Percentiles rank a stretch among this genome's conserved stretches.
These are phyloP conservation scores for Drosophila miranda DNA, from an alignment of 1,140 invertebrate genomes.

Conservation along the genomic window DNA sequence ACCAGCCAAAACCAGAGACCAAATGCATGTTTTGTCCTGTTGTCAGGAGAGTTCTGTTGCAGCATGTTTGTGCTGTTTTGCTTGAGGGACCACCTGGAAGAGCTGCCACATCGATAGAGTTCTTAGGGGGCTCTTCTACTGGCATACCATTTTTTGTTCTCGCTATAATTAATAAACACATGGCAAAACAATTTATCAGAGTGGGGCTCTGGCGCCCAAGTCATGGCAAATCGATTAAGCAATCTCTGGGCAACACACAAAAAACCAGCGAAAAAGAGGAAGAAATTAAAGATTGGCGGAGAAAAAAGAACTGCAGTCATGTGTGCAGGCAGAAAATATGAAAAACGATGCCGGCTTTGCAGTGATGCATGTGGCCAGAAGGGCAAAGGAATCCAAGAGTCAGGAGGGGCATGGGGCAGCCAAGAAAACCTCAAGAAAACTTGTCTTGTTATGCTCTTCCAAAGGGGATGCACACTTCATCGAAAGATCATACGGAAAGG, in stretches of 20 bases:
- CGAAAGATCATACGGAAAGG: no score
- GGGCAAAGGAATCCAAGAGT: slow-evolving; percentile 44
- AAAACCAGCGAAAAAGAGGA: slow-evolving; percentile 54
- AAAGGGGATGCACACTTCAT: no score
- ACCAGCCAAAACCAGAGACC: slow-evolving; percentile 12
- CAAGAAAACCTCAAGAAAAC: slow-evolving; percentile 36
- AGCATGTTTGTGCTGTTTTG: slow-evolving; percentile 24
- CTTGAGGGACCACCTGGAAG: slow-evolving; percentile 62
- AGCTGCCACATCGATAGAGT: slow-evolving; percentile 32
- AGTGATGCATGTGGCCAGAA: slow-evolving; percentile 74
- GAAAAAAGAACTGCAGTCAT: slow-evolving; percentile 40
- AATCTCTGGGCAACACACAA: slow-evolving; percentile 51
- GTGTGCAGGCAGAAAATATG: slow-evolving; percentile 57
- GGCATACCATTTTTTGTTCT: slow-evolving; percentile 57
- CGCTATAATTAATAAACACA: slow-evolving; percentile 79
- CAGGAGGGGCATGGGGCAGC: slow-evolving; percentile 9
- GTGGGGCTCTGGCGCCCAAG: slow-evolving; percentile 36
- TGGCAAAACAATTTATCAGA: slow-evolving; percentile 75
- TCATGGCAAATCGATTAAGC: slow-evolving; percentile 77
- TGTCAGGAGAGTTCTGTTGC: slow-evolving; percentile 12
- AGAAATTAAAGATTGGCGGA: slow-evolving; percentile 53
- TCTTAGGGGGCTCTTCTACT: slow-evolving; percentile 26
- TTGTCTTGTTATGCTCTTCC: slow-evolving; percentile 23
- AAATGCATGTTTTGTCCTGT: slow-evolving; percentile 38
- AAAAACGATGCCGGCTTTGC: slow-evolving; percentile 70